Evolutionary conservation across 1,140 invertebrate genomes (phyloP).

Genomic region (Leptonema lineaticorne): DNA sequence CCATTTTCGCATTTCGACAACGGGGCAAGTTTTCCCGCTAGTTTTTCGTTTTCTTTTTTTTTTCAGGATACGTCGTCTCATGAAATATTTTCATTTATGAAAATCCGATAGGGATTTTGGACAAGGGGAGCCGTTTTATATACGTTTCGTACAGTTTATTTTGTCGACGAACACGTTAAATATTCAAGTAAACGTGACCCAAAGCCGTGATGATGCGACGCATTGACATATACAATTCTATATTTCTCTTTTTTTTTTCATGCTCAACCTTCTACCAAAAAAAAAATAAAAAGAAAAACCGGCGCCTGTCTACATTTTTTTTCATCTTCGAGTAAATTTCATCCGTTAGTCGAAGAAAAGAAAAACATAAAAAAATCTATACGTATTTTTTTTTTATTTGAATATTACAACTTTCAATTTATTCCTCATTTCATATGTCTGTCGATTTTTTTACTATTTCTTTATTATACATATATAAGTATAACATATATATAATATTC

Average conservation of each 20-base stretch:
- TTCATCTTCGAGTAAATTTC: too few relatives aligned
- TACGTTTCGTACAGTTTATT: conserved; percentile 2
- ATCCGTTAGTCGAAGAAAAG: too few relatives aligned
- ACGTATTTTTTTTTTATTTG: too few relatives aligned
- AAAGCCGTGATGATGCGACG: not conserved
- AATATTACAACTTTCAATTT: too few relatives aligned
- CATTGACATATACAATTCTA: not conserved
- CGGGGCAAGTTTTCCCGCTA: not conserved
- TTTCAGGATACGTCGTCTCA: not conserved
- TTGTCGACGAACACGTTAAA: conserved; percentile 7
- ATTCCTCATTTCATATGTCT: too few relatives aligned
- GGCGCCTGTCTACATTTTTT: too few relatives aligned
- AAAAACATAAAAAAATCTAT: too few relatives aligned
- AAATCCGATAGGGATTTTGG: conserved; percentile 21
- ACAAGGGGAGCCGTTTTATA: not conserved
- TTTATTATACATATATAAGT: too few relatives aligned
- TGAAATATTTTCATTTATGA: conserved; percentile 25
- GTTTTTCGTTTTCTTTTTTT: not conserved
- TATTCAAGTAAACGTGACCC: not conserved
- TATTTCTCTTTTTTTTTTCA: not conserved
- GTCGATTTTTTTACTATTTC: too few relatives aligned
- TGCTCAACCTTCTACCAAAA: too few relatives aligned
- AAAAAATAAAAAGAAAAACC: too few relatives aligned
- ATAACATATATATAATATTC: too few relatives aligned
- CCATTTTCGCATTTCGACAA: not conserved